A percentile compares a stretch with the other conserved stretches of the same genome.
phyloP scores from a whole-genome alignment of 2,888 invertebrate genomes.

The Acanthosepion lycidas region DNA sequence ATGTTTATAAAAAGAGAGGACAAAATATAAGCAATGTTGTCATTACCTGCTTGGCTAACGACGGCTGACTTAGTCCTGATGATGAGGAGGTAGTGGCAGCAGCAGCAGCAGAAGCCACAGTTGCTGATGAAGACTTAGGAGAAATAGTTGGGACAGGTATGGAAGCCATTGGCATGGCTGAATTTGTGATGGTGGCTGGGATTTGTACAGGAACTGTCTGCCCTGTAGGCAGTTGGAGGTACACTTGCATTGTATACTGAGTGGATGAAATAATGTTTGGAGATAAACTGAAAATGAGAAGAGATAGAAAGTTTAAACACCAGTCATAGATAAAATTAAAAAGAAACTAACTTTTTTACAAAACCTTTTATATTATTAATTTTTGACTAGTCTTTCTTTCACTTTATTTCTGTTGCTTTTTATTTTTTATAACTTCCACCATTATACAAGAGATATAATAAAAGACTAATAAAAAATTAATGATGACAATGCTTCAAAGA shows the following conservation, averaged over 20 bases:
- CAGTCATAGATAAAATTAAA: neutral
- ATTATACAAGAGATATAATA: neutral
- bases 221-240: slow-evolving; percentile 78
- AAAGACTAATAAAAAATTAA: too few species aligned
- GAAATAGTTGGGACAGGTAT: slow-evolving; percentile 49
- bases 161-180: slow-evolving; percentile 47
- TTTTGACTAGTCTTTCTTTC: neutral
- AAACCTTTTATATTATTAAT: neutral
- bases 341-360: neutral
- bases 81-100: slow-evolving; percentile 57
- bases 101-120: slow-evolving; percentile 43
- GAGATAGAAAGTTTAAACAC: neutral
- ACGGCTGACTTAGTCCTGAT: slow-evolving; percentile 52
- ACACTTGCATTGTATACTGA: slow-evolving; percentile 74
- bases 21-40: neutral
- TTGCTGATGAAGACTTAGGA: slow-evolving; percentile 59
- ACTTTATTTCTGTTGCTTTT: neutral
- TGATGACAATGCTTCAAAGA: too few species aligned
- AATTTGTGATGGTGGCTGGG: slow-evolving; percentile 67
- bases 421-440: neutral
- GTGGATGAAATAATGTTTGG: slow-evolving; percentile 47
- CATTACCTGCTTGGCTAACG: slow-evolving; percentile 50
- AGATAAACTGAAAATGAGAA: slow-evolving; percentile 36
- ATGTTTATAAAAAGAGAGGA: neutral
- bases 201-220: slow-evolving; percentile 76